Percentiles rank a stretch among this genome's conserved stretches.
These are phyloP conservation scores for Caradrina kadenii DNA, from an alignment of 2,888 invertebrate species.

Conservation along the genomic window DNA sequence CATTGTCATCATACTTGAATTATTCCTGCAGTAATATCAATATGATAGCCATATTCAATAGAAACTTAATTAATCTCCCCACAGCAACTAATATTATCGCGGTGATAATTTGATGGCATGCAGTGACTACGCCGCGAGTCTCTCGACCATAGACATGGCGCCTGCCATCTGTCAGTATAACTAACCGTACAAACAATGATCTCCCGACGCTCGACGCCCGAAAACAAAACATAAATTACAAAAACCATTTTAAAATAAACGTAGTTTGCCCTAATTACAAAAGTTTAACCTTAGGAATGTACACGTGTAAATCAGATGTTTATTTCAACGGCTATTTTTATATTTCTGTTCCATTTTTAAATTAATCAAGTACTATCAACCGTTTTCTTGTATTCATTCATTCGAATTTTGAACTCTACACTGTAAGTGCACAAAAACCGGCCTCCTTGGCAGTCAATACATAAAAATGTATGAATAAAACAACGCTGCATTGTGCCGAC, in stretches of 20 bases:
- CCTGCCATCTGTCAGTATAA: background rate
- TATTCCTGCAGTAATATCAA: too few relatives aligned
- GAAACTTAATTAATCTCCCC: too few relatives aligned
- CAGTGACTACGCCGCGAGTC: background rate
- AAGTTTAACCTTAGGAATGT: slow-evolving; percentile 17
- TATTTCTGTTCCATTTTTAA: slow-evolving; percentile 20
- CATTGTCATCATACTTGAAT: too few relatives aligned
- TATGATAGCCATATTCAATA: too few relatives aligned
- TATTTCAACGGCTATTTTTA: slow-evolving; percentile 35
- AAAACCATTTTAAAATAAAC: slow-evolving; percentile 28
- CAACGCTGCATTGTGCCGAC: slow-evolving; percentile 47
- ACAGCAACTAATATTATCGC: too few relatives aligned
- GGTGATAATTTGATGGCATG: too few relatives aligned
- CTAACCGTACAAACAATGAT: background rate
- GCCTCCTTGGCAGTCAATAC: slow-evolving; percentile 36
- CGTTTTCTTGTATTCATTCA: slow-evolving; percentile 9
- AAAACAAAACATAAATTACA: background rate
- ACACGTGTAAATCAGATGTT: slow-evolving; percentile 38
- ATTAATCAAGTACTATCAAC: slow-evolving; percentile 7
- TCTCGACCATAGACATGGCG: background rate
- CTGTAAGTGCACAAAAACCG: slow-evolving; percentile 13
- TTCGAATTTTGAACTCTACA: background rate
- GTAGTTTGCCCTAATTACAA: slow-evolving; percentile 35
- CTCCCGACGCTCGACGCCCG: background rate
- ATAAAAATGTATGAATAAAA: slow-evolving; percentile 44